A percentile compares a stretch with the other conserved stretches of the same genome.
Evolutionary conservation across 2,113 vertebrate species (phyloP).

Genomic region (Sminthopsis crassicaudata): DNA sequence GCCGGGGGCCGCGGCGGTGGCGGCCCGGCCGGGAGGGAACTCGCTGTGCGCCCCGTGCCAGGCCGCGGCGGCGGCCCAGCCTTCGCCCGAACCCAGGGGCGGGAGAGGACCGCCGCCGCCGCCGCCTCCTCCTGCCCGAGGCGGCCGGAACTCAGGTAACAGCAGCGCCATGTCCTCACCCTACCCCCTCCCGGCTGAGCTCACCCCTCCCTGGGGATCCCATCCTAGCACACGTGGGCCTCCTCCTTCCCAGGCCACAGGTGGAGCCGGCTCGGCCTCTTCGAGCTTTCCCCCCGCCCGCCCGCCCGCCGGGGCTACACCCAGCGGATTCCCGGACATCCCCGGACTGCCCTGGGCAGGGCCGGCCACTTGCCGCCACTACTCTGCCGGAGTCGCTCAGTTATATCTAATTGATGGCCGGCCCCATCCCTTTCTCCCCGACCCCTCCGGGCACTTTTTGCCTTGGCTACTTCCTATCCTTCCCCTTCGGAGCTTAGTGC

Average conservation of each 20-base stretch:
- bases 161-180: conserved; percentile 57
- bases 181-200: conserved; percentile 2
- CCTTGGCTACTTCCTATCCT: not conserved
- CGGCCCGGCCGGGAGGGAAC: not conserved
- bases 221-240: conserved; percentile 34
- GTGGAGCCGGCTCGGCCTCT: not conserved
- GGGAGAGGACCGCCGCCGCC: conserved; percentile 39
- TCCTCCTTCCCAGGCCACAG: not conserved
- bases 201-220: conserved; percentile 55
- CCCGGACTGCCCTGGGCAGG: not conserved
- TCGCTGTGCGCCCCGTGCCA: not conserved
- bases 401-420: not conserved
- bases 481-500: not conserved
- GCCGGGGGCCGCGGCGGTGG: conserved; percentile 26
- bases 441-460: not conserved
- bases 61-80: conserved; percentile 31
- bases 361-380: not conserved
- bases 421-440: not conserved
- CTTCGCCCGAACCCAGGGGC: conserved; percentile 13
- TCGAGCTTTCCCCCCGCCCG: not conserved
- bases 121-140: conserved; percentile 1
- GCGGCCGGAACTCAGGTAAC: conserved; percentile 69
- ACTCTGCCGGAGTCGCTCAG: not conserved
- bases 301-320: not conserved
- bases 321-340: not conserved